Percentiles rank a stretch among this genome's conserved stretches.
Conservation (phyloP, 2,113 vertebrate species). For the Labrus mixtus region DNA sequence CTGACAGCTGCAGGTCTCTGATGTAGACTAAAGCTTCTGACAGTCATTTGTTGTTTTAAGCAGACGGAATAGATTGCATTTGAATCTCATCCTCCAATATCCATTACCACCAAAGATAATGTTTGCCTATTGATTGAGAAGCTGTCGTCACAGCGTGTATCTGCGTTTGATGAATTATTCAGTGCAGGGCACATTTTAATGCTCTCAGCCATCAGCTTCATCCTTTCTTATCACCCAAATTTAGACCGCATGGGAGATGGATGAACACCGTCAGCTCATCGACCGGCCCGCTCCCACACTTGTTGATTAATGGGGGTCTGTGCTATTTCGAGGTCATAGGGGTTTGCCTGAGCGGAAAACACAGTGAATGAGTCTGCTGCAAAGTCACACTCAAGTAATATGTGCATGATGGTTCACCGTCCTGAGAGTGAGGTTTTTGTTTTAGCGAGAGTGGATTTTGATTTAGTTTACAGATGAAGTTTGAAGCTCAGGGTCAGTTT, state of each 20-base stretch:
- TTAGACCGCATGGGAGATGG: slow-evolving; percentile 66
- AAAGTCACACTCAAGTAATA: background rate
- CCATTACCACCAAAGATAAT: slow-evolving; percentile 8
- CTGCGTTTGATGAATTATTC: slow-evolving; percentile 62
- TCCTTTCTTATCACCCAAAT: slow-evolving; percentile 68
- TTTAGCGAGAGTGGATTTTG: slow-evolving; percentile 10
- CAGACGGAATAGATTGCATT: slow-evolving; percentile 15
- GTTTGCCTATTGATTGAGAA: slow-evolving; percentile 48
- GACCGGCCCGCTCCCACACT: slow-evolving; percentile 25
- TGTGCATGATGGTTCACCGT: background rate
- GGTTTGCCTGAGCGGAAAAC: slow-evolving; percentile 59
- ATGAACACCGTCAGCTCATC: slow-evolving; percentile 55
- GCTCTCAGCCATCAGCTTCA: slow-evolving; percentile 43
- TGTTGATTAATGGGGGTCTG: slow-evolving; percentile 67
- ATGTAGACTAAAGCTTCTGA: background rate
- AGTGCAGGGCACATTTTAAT: slow-evolving; percentile 47
- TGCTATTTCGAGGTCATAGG: slow-evolving; percentile 63
- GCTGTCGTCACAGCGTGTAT: slow-evolving; percentile 22
- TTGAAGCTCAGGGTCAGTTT: slow-evolving; percentile 6
- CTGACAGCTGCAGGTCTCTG: background rate
- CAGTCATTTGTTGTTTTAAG: background rate
- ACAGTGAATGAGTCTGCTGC: slow-evolving; percentile 19
- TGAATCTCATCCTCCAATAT: slow-evolving; percentile 1
- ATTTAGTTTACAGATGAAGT: slow-evolving; percentile 26
- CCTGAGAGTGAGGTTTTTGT: background rate